These are phyloP conservation scores for Styela plicata DNA, from an alignment of 23 tunicate species.

Conservation along the genomic window DNA sequence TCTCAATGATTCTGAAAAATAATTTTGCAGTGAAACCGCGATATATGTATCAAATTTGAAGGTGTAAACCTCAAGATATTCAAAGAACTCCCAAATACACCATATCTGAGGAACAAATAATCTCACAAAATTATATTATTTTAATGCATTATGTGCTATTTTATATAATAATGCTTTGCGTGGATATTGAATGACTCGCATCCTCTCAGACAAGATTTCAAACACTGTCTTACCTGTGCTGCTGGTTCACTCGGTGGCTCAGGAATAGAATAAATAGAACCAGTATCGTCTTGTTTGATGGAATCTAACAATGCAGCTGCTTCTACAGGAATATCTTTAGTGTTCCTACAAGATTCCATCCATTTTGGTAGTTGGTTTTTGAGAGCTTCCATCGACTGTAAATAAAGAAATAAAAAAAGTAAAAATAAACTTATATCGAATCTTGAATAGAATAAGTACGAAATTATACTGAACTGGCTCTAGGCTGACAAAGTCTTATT, in stretches of 20 bases:
- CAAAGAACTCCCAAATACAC: no score
- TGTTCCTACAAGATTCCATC: slow-evolving; percentile 10
- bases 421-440: no score
- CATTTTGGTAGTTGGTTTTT: slow-evolving; percentile 15
- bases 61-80: no score
- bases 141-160: no score
- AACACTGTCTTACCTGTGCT: neutral
- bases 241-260: slow-evolving; percentile 26
- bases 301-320: neutral
- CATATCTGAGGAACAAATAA: no score
- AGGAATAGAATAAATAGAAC: slow-evolving; percentile 10
- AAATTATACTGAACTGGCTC: neutral
- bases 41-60: no score
- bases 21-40: no score
- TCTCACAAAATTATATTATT: no score
- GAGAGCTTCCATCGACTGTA: slow-evolving; percentile 18
- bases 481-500: neutral
- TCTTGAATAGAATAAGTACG: neutral
- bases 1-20: no score
- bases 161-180: no score
- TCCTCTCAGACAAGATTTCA: no score
- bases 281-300: neutral
- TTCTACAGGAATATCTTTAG: neutral
- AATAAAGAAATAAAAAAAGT: neutral
- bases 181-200: no score